Evolutionary conservation across 2,797 vertebrate species (phyloP), one percentile per base, ranked within the genome.

Genomic region (Falco biarmicus): DNA sequence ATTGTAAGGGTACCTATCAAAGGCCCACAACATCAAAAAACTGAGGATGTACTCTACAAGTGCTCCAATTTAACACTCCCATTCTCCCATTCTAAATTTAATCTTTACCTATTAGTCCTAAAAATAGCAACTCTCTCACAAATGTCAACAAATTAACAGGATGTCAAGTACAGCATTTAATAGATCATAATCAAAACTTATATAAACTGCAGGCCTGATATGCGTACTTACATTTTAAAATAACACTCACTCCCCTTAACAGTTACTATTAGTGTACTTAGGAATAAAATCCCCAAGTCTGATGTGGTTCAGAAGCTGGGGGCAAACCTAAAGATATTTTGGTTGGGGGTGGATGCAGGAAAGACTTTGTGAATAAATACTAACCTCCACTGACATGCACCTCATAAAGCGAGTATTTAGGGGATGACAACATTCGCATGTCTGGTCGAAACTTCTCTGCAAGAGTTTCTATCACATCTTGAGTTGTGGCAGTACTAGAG

Each of bases 361-460:
- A 59, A 25, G 29, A 47, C 28, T 56, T 69, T 0, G 5, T 37
- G 34, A 61, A 60, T 15, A 37, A 78, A 77, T 90, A 98, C 99
- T 98, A 98, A 99, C 99, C 99, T 95, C 99, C 99, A 1, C 99
- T 99, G 98, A 99, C 99, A 3, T 99, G 99, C 85, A 99, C 99
- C 96, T 99, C 99, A 12, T 99, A 99, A 65, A 99, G 98, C 0
- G 99, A 99, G 89, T 99, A 99, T 90, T 98, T 99, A 9, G 99
- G 99, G 8, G 99, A 99, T 3, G 99, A 99, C 50, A 99, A 98
- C 99, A 99, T 99, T 94, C 99, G 98, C 99, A 99, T 99, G 95
- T 99, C 99, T 4, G 99, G 99, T 19, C 99, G 98, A 98, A 99
- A 99, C 97, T 99, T 99, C 97, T 99, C 99, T 0, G 99, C 99